Evolutionary conservation across 2,113 vertebrate genomes (phyloP).

Genomic region (Myiozetetes cayanensis): DNA sequence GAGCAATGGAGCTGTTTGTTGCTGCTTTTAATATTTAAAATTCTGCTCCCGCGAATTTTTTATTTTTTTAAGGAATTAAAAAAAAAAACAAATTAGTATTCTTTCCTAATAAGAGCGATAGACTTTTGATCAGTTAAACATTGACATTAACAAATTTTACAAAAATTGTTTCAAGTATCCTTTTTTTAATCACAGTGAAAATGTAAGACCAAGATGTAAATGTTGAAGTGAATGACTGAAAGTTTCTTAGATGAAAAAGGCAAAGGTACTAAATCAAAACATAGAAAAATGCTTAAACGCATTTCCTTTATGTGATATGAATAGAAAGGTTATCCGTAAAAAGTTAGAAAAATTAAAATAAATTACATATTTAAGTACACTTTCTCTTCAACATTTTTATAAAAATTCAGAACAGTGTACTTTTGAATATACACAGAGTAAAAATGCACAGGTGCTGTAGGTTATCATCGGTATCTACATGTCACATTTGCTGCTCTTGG

Average conservation of each 20-base stretch:
- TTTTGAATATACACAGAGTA: constrained; percentile 72
- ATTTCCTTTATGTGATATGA: constrained; percentile 84
- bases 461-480: constrained; percentile 40
- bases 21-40: constrained; percentile 36
- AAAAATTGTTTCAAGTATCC: constrained; percentile 83
- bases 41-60: constrained; percentile 49
- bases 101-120: constrained; percentile 56
- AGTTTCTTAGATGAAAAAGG: constrained; percentile 77
- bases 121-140: constrained; percentile 60
- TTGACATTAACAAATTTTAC: constrained; percentile 70
- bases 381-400: constrained; percentile 87
- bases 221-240: constrained; percentile 66
- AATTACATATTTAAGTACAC: constrained; percentile 95
- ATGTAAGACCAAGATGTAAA: constrained; percentile 76
- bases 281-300: constrained; percentile 86
- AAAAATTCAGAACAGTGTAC: constrained; percentile 89
- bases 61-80: constrained; percentile 8
- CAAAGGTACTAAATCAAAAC: constrained; percentile 80
- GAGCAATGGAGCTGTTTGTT: constrained; percentile 26
- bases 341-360: constrained; percentile 95
- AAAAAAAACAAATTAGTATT: constrained; percentile 27
- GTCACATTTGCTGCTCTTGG: constrained; percentile 19
- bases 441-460: constrained; percentile 65
- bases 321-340: constrained; percentile 94
- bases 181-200: constrained; percentile 82